phyloP scores from a whole-genome alignment of 2,888 invertebrate genomes.

The Chelonus formosanus region DNA sequence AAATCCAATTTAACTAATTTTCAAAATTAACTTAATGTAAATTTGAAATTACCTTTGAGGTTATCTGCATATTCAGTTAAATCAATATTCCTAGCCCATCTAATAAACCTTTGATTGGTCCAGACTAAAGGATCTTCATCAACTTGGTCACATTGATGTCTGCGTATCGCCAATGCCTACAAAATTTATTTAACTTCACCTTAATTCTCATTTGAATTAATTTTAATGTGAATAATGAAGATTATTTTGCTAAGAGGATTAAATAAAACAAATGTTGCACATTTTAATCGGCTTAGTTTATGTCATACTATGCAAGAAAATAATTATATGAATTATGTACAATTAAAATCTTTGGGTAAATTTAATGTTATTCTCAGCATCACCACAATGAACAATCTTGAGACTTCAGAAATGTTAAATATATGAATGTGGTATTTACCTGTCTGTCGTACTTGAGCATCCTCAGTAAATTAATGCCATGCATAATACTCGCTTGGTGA shows the following conservation, averaged over 20 bases:
- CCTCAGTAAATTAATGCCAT: conserved; percentile 89
- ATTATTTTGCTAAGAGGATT: too few species aligned
- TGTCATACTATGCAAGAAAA: background rate
- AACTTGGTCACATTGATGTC: conserved; percentile 87
- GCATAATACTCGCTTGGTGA: conserved; percentile 93
- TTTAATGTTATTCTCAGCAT: too few species aligned
- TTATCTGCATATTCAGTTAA: conserved; percentile 93
- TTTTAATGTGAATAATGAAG: too few species aligned
- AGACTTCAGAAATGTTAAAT: too few species aligned
- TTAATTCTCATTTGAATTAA: background rate
- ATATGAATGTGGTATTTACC: conserved; percentile 64
- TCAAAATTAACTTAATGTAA: background rate
- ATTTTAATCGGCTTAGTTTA: background rate
- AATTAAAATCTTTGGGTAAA: background rate
- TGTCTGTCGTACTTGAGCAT: conserved; percentile 93
- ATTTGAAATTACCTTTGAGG: conserved; percentile 79
- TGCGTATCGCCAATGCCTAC: conserved; percentile 84
- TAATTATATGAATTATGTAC: background rate
- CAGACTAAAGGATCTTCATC: conserved; percentile 94
- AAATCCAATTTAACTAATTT: too few species aligned
- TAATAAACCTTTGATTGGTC: conserved; percentile 93
- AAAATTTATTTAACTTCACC: conserved; percentile 39
- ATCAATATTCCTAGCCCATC: conserved; percentile 94
- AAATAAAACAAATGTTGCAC: background rate
- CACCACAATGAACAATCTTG: too few species aligned